Evolutionary conservation across 2,888 invertebrate genomes (phyloP).

Genomic region (Gerris lacustris): DNA sequence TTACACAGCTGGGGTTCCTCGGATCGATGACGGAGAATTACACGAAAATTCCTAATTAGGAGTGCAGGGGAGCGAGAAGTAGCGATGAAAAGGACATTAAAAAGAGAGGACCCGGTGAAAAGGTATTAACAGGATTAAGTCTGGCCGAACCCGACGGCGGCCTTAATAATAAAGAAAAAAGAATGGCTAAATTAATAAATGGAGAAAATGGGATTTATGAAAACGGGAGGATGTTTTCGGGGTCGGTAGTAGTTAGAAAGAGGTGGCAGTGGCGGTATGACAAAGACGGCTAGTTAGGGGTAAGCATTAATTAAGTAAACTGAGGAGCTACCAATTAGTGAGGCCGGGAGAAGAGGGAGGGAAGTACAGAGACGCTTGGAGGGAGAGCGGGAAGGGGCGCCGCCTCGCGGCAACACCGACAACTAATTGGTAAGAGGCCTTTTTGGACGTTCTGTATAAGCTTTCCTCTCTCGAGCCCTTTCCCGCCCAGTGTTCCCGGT

Average conservation of each 20-base stretch:
- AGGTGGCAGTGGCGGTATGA: constrained; percentile 19
- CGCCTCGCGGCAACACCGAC: background rate
- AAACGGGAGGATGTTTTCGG: background rate
- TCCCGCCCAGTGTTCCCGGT: too few species aligned
- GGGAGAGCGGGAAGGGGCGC: background rate
- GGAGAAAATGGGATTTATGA: constrained; percentile 5
- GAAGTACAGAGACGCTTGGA: constrained; percentile 1
- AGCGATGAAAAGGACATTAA: constrained; percentile 2
- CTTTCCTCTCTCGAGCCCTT: background rate
- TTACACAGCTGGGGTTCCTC: too few species aligned
- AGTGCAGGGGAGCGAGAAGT: background rate
- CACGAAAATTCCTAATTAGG: constrained; percentile 1
- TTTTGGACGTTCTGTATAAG: background rate
- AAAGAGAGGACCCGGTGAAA: background rate
- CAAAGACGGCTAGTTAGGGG: constrained; percentile 26
- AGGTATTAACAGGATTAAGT: constrained; percentile 1
- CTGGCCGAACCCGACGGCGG: background rate
- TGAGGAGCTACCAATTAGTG: constrained; percentile 13
- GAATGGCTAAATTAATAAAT: constrained; percentile 5
- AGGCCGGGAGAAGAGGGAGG: constrained; percentile 4
- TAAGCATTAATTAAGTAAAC: constrained; percentile 27
- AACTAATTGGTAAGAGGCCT: background rate
- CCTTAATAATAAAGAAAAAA: constrained; percentile 1
- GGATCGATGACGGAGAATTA: background rate
- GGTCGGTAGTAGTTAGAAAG: background rate